phyloP scores from a whole-genome alignment of 2,888 invertebrate genomes.

The Chloroclysta siterata region DNA sequence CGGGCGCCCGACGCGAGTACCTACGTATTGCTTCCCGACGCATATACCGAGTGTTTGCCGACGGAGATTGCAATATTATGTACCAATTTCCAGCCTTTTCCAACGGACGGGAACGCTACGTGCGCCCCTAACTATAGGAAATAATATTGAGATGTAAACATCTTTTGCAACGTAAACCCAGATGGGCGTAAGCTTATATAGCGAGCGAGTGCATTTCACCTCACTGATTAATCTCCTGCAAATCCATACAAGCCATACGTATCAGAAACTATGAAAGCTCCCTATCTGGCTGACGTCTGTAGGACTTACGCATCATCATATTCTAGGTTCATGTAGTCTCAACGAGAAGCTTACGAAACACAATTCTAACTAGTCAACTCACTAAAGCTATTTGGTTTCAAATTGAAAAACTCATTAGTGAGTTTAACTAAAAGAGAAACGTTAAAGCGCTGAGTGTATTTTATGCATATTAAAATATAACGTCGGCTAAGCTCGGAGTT shows the following conservation, averaged over 20 bases:
- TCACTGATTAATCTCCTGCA: constrained; percentile 25
- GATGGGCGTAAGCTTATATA: constrained; percentile 27
- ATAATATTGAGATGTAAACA: constrained; percentile 63
- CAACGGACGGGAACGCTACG: constrained; percentile 55
- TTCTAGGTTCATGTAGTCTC: constrained; percentile 12
- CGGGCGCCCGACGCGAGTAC: constrained; percentile 59
- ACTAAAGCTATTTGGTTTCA: constrained; percentile 33
- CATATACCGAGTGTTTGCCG: constrained; percentile 69
- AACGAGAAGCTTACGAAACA: constrained; percentile 22
- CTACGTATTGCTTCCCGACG: constrained; percentile 71
- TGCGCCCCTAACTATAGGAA: constrained; percentile 62
- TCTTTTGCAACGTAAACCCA: constrained; percentile 48
- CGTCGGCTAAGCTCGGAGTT: constrained; percentile 41
- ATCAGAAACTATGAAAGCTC: constrained; percentile 22
- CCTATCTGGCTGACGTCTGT: not conserved
- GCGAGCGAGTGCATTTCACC: constrained; percentile 18
- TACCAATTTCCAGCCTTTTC: constrained; percentile 71
- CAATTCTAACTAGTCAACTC: constrained; percentile 22
- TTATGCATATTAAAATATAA: constrained; percentile 48
- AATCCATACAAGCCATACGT: constrained; percentile 18
- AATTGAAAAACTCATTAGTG: constrained; percentile 45
- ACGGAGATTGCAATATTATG: constrained; percentile 81
- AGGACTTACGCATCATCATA: constrained; percentile 6
- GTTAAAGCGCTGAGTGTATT: constrained; percentile 41
- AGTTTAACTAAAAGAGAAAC: constrained; percentile 40